Evolutionary conservation across 1,140 invertebrate species (phyloP), one percentile per base, ranked within the genome.

Genomic region (Megalopta genalis): DNA sequence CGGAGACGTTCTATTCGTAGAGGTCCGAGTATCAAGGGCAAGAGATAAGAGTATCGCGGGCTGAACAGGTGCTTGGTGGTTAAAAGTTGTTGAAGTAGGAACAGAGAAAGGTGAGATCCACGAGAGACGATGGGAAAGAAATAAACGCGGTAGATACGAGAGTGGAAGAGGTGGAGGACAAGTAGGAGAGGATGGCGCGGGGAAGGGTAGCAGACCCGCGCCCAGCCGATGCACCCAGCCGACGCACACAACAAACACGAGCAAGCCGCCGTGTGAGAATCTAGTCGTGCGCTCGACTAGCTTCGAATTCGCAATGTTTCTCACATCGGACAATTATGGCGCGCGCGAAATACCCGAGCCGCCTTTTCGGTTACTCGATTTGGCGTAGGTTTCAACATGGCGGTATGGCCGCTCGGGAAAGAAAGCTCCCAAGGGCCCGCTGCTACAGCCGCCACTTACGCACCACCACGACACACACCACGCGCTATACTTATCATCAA

Each of bases 301-400:
- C 74, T 74, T 67, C 73, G 75, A 81, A 79, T 69, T 85, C 27
- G 59, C 67, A 66, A 64, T 54, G 74, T 71, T 77, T 85, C 52
- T 78, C 62, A 77, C 68, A 71, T 21, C 27, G 42, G 49, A 70
- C 49, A 75, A 71, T 80, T 80, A n/a, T 63, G 49, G 83, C 74
- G 84, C 79, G 84, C 83, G 66, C 75, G 83, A 52, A 59, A 71
- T 66, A 82, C 37, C 54, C 80, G 69, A 67, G 54, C 78, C 81
- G 83, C 67, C 86, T 89, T 82, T 76, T 81, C 84, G 83, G 76
- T 77, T 86, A 85, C 86, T 90, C 84, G 83, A 86, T 89, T 90
- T 88, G 84, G 86, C 88, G 87, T 89, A 88, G 88, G 88, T 90
- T 90, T 89, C 93, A 93, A 93, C 92, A 93, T 93, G 93, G 93